phyloP scores from a whole-genome alignment of 2,797 vertebrate species.

The Sebastes diaconus region DNA sequence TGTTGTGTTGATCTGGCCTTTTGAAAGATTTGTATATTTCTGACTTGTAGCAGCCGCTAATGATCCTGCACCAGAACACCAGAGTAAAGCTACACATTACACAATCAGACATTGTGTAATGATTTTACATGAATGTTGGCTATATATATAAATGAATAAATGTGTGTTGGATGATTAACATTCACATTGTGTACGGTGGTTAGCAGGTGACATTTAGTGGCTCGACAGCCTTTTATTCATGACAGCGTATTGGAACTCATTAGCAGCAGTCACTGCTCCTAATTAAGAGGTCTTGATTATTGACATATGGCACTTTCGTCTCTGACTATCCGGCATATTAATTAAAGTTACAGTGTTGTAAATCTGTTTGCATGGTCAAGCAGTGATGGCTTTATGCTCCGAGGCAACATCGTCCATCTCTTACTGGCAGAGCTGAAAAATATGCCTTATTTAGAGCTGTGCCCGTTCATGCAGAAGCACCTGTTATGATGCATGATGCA shows the following conservation, averaged over 20 bases:
- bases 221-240: slow-evolving; percentile 61
- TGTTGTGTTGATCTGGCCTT: not conserved
- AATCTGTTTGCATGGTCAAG: slow-evolving; percentile 55
- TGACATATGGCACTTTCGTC: slow-evolving; percentile 75
- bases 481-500: slow-evolving; percentile 58
- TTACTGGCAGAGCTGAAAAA: slow-evolving; percentile 13
- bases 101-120: not conserved
- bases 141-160: not conserved
- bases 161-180: slow-evolving; percentile 46
- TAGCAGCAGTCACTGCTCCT: slow-evolving; percentile 70
- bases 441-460: slow-evolving; percentile 26
- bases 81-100: not conserved
- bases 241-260: slow-evolving; percentile 64
- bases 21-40: not conserved
- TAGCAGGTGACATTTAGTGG: slow-evolving; percentile 62
- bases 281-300: slow-evolving; percentile 81
- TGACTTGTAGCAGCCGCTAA: not conserved
- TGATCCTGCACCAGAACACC: not conserved
- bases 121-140: slow-evolving; percentile 8
- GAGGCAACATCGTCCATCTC: slow-evolving; percentile 43
- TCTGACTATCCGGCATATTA: slow-evolving; percentile 64
- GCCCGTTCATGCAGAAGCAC: slow-evolving; percentile 22
- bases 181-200: slow-evolving; percentile 37
- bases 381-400: slow-evolving; percentile 33
- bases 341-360: slow-evolving; percentile 63